Conservation (phyloP, 2,797 vertebrate species). For the Anguilla obscura region DNA sequence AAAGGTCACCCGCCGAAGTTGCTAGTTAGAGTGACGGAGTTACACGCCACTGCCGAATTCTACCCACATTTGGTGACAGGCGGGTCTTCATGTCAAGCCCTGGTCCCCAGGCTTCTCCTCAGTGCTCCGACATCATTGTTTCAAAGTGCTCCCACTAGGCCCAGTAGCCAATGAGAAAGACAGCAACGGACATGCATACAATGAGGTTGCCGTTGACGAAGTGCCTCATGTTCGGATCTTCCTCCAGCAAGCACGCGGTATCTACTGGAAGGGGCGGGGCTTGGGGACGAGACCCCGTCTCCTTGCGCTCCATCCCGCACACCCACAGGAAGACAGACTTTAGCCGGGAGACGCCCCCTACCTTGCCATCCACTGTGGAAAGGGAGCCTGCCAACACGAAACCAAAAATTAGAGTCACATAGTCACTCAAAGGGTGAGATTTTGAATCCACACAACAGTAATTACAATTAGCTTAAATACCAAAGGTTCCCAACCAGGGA, state of each 20-base stretch:
- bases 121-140: neutral
- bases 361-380: slow-evolving; percentile 36
- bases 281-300: neutral
- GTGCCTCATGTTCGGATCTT: slow-evolving; percentile 67
- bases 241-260: slow-evolving; percentile 63
- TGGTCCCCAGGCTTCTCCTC: neutral
- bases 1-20: too few species aligned
- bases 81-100: neutral
- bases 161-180: slow-evolving; percentile 89
- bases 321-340: slow-evolving; percentile 80
- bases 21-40: too few species aligned
- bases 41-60: too few species aligned
- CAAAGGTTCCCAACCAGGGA: neutral
- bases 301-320: slow-evolving; percentile 82
- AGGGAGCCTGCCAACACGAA: slow-evolving; percentile 52
- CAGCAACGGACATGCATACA: slow-evolving; percentile 70
- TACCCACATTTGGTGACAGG: neutral
- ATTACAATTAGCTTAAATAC: neutral
- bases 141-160: slow-evolving; percentile 60
- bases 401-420: neutral
- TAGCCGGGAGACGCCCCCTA: slow-evolving; percentile 60
- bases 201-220: slow-evolving; percentile 84
- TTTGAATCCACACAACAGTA: neutral
- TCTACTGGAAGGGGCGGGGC: slow-evolving; percentile 16
- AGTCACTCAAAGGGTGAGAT: neutral